These are phyloP conservation scores for Bombus sibiricus DNA, from an alignment of 1,140 invertebrate species.

Conservation along the genomic window DNA sequence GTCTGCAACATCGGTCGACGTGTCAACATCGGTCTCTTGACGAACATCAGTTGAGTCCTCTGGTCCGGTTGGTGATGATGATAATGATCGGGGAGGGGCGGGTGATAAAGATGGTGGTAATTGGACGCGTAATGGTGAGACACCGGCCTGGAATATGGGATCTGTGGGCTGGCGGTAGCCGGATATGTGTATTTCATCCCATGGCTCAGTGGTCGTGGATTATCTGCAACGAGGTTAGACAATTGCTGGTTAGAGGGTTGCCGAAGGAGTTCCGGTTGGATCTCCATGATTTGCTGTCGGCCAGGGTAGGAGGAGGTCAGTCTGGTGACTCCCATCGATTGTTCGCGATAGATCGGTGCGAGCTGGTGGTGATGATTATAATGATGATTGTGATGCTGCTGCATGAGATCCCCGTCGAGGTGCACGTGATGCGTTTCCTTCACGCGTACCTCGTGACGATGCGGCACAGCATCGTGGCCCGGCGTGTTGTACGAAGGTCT, in stretches of 20 bases:
- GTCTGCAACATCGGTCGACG: conserved; percentile 69
- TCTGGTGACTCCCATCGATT: conserved; percentile 16
- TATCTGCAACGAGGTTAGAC: conserved; percentile 81
- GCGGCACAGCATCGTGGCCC: background rate
- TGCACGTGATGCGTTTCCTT: conserved; percentile 56
- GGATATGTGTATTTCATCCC: conserved; percentile 70
- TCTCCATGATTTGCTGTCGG: conserved; percentile 54
- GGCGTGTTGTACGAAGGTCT: conserved; percentile 23
- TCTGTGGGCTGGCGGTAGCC: conserved; percentile 51
- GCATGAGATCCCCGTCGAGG: conserved; percentile 62
- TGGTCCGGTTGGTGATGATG: conserved; percentile 64
- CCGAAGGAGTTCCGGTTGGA: conserved; percentile 52
- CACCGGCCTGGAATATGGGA: conserved; percentile 71
- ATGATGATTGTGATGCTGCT: conserved; percentile 46
- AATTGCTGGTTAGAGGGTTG: conserved; percentile 73
- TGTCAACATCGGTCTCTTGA: conserved; percentile 65
- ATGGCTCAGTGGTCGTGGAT: conserved; percentile 74
- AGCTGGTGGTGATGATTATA: conserved; percentile 41
- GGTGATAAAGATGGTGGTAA: conserved; percentile 59
- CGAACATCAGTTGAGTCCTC: conserved; percentile 71
- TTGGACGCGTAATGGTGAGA: conserved; percentile 64
- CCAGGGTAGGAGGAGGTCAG: conserved; percentile 32
- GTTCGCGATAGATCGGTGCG: conserved; percentile 51
- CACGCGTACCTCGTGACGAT: conserved; percentile 57
- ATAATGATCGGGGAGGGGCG: conserved; percentile 41